These are phyloP conservation scores for Pardalotus punctatus DNA, from an alignment of 2,113 vertebrate genomes.

Conservation along the genomic window DNA sequence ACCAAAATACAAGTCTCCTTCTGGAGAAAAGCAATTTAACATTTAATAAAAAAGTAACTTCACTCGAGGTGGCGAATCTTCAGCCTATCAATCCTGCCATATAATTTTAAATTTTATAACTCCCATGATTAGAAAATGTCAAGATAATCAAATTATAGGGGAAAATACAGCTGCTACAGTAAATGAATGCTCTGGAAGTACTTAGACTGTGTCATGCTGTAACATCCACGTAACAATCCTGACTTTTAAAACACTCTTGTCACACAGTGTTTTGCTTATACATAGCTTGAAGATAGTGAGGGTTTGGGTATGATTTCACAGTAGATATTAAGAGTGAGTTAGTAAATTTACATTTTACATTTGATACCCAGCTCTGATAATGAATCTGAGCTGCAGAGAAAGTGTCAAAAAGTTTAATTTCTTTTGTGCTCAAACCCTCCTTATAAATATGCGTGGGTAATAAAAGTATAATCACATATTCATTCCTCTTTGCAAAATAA, in stretches of 20 bases:
- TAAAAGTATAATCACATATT: constrained; percentile 26
- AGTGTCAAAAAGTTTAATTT: constrained; percentile 16
- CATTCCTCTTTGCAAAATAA: constrained; percentile 37
- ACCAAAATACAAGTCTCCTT: not conserved
- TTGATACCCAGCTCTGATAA: not conserved
- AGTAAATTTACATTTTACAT: not conserved
- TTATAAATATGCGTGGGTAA: constrained; percentile 17
- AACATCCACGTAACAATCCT: not conserved
- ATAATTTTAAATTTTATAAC: constrained; percentile 47
- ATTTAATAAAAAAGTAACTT: constrained; percentile 40
- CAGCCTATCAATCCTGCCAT: constrained; percentile 33
- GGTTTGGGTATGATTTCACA: not conserved
- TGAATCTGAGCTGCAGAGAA: not conserved
- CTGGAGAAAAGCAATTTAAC: constrained; percentile 30
- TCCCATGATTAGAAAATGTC: constrained; percentile 56
- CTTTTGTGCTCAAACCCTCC: constrained; percentile 15
- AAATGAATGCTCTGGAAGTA: not conserved
- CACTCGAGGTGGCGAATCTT: not conserved
- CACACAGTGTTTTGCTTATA: not conserved
- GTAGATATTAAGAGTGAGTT: not conserved
- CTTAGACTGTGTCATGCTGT: not conserved
- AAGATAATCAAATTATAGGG: constrained; percentile 58
- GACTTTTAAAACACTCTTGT: not conserved
- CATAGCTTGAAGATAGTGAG: not conserved
- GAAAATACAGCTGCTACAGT: constrained; percentile 44